Evolutionary conservation across 2,113 vertebrate genomes (phyloP).

Genomic region (Trichomycterus rosablanca): DNA sequence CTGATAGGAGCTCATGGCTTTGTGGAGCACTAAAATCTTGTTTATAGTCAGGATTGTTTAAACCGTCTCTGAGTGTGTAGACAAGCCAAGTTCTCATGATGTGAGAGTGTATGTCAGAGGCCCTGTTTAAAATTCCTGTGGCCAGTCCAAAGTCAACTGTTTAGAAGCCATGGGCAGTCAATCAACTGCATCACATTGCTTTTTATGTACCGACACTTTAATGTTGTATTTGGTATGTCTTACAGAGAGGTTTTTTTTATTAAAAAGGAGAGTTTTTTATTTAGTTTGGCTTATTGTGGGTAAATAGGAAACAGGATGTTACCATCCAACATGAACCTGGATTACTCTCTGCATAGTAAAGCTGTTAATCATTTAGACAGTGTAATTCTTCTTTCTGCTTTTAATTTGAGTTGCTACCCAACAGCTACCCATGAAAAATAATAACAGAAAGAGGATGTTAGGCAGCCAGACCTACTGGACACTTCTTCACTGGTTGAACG

Average conservation of each 20-base stretch:
- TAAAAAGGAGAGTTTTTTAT: slow-evolving; percentile 24
- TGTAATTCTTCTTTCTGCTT: slow-evolving; percentile 10
- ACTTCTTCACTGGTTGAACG: background rate
- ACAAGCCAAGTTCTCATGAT: slow-evolving; percentile 47
- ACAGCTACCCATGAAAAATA: slow-evolving; percentile 7
- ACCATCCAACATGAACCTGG: slow-evolving; percentile 21
- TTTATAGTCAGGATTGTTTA: slow-evolving; percentile 37
- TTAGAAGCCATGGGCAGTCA: slow-evolving; percentile 52
- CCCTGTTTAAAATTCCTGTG: slow-evolving; percentile 69
- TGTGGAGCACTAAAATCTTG: slow-evolving; percentile 19
- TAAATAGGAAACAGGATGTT: slow-evolving; percentile 40
- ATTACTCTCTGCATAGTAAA: slow-evolving; percentile 7
- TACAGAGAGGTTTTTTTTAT: too few species aligned
- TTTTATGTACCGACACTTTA: slow-evolving; percentile 16
- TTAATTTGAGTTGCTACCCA: slow-evolving; percentile 14
- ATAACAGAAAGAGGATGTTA: slow-evolving; percentile 16
- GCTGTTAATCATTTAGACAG: slow-evolving; percentile 10
- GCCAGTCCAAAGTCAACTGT: slow-evolving; percentile 49
- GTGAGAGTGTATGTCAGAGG: slow-evolving; percentile 48
- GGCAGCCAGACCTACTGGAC: too few species aligned
- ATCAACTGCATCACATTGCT: slow-evolving; percentile 9
- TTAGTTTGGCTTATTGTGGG: slow-evolving; percentile 29
- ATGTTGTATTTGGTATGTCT: background rate
- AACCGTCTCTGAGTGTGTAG: slow-evolving; percentile 45
- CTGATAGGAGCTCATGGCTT: slow-evolving; percentile 13